Evolutionary conservation across 2,888 invertebrate species (phyloP).

Genomic region (Chalcosyrphus nemorum): DNA sequence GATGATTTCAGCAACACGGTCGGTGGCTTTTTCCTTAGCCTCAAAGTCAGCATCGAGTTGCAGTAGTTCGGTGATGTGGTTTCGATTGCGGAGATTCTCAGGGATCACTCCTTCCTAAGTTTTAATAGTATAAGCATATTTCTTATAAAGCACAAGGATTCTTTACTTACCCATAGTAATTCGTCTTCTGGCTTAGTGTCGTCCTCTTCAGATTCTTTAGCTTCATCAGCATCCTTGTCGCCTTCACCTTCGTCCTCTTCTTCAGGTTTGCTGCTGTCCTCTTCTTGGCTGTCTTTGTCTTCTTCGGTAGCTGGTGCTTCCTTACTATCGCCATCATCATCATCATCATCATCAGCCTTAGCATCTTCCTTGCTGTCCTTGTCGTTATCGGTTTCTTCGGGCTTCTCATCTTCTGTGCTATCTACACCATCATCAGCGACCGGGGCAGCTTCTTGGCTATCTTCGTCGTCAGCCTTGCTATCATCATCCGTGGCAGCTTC

Average conservation of each 20-base stretch:
- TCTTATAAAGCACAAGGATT: not conserved
- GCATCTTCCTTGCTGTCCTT: conserved; percentile 75
- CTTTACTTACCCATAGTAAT: conserved; percentile 83
- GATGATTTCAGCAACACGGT: conserved; percentile 89
- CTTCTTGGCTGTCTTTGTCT: conserved; percentile 74
- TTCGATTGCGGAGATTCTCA: conserved; percentile 89
- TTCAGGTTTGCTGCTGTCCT: conserved; percentile 76
- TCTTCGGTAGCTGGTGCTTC: conserved; percentile 71
- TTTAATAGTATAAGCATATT: no score
- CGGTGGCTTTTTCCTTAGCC: conserved; percentile 87
- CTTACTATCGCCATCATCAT: conserved; percentile 75
- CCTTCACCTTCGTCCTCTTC: conserved; percentile 74
- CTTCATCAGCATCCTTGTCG: conserved; percentile 71
- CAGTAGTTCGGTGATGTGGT: conserved; percentile 90
- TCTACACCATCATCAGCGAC: conserved; percentile 81
- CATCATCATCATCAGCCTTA: conserved; percentile 79
- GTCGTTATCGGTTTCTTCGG: conserved; percentile 74
- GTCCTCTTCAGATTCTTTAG: conserved; percentile 80
- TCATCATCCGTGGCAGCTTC: conserved; percentile 81
- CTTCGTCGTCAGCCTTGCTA: conserved; percentile 76
- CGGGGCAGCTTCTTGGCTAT: conserved; percentile 70
- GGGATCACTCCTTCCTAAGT: conserved; percentile 90
- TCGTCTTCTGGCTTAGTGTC: conserved; percentile 86
- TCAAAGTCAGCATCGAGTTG: conserved; percentile 90
- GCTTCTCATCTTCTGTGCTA: conserved; percentile 75